phyloP scores from a whole-genome alignment of 2,797 vertebrate species.

The Clarias platycephalus region DNA sequence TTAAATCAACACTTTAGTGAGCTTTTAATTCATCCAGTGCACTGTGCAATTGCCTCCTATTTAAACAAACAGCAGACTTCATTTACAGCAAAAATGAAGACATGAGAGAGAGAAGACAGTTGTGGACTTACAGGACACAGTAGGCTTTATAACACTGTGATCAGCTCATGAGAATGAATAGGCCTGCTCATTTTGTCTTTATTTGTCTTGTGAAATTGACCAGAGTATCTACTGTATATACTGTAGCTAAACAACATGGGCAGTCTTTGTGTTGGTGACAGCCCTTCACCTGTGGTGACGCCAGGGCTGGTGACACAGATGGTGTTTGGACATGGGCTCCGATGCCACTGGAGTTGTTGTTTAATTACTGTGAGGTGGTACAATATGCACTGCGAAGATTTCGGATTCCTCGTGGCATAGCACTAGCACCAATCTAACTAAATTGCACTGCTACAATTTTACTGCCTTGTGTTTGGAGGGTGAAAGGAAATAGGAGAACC shows the following conservation, averaged over 20 bases:
- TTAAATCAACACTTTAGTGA: background rate
- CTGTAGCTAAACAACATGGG: background rate
- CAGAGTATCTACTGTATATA: background rate
- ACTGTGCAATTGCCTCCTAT: background rate
- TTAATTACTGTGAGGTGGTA: background rate
- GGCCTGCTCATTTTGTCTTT: background rate
- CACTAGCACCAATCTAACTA: too few relatives aligned
- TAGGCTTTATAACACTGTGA: background rate
- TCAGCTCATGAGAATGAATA: background rate
- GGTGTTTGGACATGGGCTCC: too few relatives aligned
- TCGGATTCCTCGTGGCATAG: background rate
- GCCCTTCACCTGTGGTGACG: background rate
- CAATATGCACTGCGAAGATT: background rate
- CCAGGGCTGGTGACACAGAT: background rate
- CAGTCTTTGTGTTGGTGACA: background rate
- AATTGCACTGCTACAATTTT: too few relatives aligned
- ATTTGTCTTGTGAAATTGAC: background rate
- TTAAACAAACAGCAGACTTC: background rate
- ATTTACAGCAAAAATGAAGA: background rate
- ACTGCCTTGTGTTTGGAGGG: background rate
- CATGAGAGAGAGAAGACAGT: background rate
- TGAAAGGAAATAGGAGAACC: background rate
- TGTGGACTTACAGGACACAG: background rate
- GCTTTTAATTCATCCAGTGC: background rate
- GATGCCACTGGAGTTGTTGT: background rate